Percentiles rank a stretch among this genome's conserved stretches.
Evolutionary conservation across 2,888 invertebrate genomes (phyloP).

Genomic region (Melanostoma scalare): DNA sequence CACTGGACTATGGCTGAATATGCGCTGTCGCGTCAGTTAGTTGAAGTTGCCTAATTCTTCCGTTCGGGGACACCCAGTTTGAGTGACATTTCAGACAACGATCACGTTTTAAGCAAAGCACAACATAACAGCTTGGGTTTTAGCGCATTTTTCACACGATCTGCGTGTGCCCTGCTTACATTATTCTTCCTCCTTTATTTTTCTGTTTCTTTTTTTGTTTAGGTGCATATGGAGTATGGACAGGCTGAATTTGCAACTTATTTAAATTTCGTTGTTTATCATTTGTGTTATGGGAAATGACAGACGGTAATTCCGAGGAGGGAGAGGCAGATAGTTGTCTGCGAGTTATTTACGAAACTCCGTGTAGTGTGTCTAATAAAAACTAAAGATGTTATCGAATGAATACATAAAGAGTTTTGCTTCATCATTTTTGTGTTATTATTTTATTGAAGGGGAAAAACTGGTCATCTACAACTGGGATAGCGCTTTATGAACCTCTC

Average conservation of each 20-base stretch:
- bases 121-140: slow-evolving; percentile 14
- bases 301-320: neutral
- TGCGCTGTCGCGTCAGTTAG: neutral
- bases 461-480: neutral
- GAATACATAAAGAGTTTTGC: slow-evolving; percentile 21
- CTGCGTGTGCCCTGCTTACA: slow-evolving; percentile 32
- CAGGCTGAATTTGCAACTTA: slow-evolving; percentile 26
- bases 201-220: neutral
- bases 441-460: neutral
- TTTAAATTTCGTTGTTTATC: slow-evolving; percentile 23
- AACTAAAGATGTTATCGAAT: slow-evolving; percentile 31
- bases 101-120: slow-evolving; percentile 46
- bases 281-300: slow-evolving; percentile 23
- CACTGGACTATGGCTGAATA: too few species aligned
- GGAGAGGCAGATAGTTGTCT: too few species aligned
- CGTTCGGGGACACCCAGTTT: slow-evolving; percentile 32
- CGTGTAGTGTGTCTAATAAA: slow-evolving; percentile 18
- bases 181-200: slow-evolving; percentile 1
- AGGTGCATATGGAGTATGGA: too few species aligned
- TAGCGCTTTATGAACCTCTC: slow-evolving; percentile 30
- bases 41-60: slow-evolving; percentile 47
- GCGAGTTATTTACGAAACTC: too few species aligned
- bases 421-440: neutral
- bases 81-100: slow-evolving; percentile 43
- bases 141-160: slow-evolving; percentile 40